Evolutionary conservation across 2,888 invertebrate species (phyloP), one percentile per base, ranked within the genome.

Genomic region (Leptura quadrifasciata): DNA sequence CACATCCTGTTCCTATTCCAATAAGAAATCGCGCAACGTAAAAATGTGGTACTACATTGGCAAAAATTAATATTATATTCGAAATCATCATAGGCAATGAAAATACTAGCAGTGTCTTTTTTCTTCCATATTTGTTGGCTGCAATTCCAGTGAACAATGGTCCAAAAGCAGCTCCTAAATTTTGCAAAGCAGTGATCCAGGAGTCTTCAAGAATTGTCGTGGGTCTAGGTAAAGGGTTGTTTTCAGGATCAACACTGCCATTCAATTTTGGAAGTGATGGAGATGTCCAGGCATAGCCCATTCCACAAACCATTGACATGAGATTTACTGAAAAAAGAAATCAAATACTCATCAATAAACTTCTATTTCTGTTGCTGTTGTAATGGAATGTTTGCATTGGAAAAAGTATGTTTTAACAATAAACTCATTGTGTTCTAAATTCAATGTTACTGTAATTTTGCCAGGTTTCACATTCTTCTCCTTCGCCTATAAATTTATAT

Each of bases 1-100:
- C 89, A 85, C 94, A 92, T 0, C 94, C 94, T 0, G 93, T 91
- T 0, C 71, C 71, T 15, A 71, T 27, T 17, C 71, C 71, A 4
- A 71, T 27, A 52, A 60, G 54, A 31, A 71, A 47, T 54, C 71
- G 47, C 20, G 71, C 71, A 12, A 61, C 35, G 20, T 71, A 71
- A n/a, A 61, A 71, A 47, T 39, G 57, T 4, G n/a, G 6, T 15
- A 69, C 58, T 0, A 35, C 20, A n/a, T 60, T 61, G 1, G 71
- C 71, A 52, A 71, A 71, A 10, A 71, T 52, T 47, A 71, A 12
- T 61, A 71, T 21, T 27, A 71, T 15, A 10, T 71, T 60, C n/a
- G 71, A 39, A 5, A 61, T 52, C 27, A 71, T 2, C 71, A 71
- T 60, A 4, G 71, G 71, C 8, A 71, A n/a, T 3, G 52, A 60